Evolutionary conservation across 2,113 vertebrate genomes (phyloP), one percentile per base, ranked within the genome.

Genomic region (Tachysurus fulvidraco): DNA sequence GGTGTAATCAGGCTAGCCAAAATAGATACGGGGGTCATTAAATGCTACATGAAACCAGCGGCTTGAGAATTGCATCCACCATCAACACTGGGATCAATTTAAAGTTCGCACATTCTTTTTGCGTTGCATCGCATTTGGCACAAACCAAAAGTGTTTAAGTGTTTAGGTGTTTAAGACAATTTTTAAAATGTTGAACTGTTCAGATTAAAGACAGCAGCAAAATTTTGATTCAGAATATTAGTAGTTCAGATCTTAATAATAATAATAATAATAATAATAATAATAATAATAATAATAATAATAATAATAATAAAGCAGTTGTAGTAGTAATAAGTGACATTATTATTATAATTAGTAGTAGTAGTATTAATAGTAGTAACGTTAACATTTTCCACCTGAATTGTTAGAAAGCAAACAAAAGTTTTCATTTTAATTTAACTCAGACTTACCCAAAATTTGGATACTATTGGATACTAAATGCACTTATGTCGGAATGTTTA

Each of bases 1-100:
- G 41, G 83, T 62, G 57, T 44, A 81, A 77, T 76, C 83, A 77
- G 57, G 25, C 67, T 11, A 19, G 14, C 71, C 55, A 81, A 81
- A 81, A 86, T 80, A 80, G 84, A 80, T 69, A 57, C 30, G 10
- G 77, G 2, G n/a, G 30, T 80, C 50, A 86, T 86, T 86, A 67
- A 80, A 69, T 80, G 50, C 76, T 78, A 69, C 62, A 41, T 67
- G 60, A 85, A 78, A 36, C 84, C 83, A 60, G 54, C 30, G 23
- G 69, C 67, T 60, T 46, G 5, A 57, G 54, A 79, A 30, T 57
- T 5, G 21, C 17, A 59, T 36, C 77, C 55, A 60, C 52, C 19
- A 1, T 81, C 55, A 81, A 8, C 30, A 60, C 30, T 25, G 78
- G 78, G 55, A 81, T 25, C 19, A 25, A 30, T 44, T 57, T 44